Evolutionary conservation across 1,140 invertebrate genomes (phyloP).

Genomic region (Drosophila bifasciata): DNA sequence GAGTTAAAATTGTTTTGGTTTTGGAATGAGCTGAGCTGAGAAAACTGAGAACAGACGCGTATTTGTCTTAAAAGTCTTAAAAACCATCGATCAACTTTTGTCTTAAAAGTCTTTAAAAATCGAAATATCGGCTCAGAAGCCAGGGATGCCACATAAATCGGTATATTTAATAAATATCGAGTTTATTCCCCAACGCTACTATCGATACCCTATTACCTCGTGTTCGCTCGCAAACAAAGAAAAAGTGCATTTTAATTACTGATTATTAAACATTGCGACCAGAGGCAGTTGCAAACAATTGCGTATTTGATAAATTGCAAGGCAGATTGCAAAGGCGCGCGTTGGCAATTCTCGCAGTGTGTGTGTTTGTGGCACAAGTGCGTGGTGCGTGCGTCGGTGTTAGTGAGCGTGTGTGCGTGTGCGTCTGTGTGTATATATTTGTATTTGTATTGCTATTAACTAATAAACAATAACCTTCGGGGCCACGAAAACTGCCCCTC

Average conservation of each 20-base stretch:
- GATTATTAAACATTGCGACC: conserved; percentile 59
- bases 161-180: no score
- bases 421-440: conserved; percentile 38
- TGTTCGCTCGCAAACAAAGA: conserved; percentile 80
- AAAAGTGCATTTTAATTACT: conserved; percentile 80
- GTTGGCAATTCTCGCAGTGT: conserved; percentile 38
- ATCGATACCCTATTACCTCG: conserved; percentile 56
- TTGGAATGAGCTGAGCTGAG: no score
- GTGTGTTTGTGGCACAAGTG: conserved; percentile 44
- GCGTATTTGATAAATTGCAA: conserved; percentile 45
- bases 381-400: conserved; percentile 48
- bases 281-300: conserved; percentile 38
- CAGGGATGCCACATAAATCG: no score
- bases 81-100: no score
- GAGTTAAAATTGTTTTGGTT: no score
- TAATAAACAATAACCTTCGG: conserved; percentile 81
- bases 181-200: no score
- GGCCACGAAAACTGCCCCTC: conserved; percentile 50
- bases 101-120: no score
- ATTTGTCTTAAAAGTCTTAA: no score
- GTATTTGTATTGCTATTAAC: conserved; percentile 79
- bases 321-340: conserved; percentile 38
- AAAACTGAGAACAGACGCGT: no score
- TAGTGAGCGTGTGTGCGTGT: conserved; percentile 45
- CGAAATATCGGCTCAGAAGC: no score